phyloP scores from a whole-genome alignment of 1,140 invertebrate genomes.

The Magallana gigas region DNA sequence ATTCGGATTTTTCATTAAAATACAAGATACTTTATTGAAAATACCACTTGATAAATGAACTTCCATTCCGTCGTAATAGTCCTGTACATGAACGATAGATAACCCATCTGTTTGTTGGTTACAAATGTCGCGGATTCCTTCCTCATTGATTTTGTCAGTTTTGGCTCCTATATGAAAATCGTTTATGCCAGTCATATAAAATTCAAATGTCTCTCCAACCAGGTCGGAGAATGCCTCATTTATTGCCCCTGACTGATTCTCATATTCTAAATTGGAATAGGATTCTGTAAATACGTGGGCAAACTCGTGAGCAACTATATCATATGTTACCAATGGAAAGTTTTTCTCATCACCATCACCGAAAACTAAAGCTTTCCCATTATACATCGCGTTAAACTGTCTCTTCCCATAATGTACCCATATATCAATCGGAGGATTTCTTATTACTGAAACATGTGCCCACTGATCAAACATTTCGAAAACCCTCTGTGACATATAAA shows the following conservation, averaged over 20 bases:
- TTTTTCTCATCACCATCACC: slow-evolving; percentile 59
- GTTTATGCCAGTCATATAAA: slow-evolving; percentile 37
- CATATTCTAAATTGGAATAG: slow-evolving; percentile 60
- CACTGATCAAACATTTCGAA: slow-evolving; percentile 62
- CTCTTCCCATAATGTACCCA: slow-evolving; percentile 64
- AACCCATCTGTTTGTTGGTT: slow-evolving; percentile 30
- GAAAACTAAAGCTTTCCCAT: slow-evolving; percentile 41
- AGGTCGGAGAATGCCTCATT: slow-evolving; percentile 69
- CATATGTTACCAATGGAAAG: slow-evolving; percentile 58
- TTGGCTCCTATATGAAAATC: slow-evolving; percentile 42
- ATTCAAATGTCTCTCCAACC: slow-evolving; percentile 62
- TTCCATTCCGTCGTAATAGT: slow-evolving; percentile 55
- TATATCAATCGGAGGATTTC: slow-evolving; percentile 46
- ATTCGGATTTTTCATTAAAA: slow-evolving; percentile 40
- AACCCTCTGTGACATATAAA: slow-evolving; percentile 54
- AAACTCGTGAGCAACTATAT: slow-evolving; percentile 65
- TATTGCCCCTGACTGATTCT: slow-evolving; percentile 62
- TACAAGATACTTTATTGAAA: slow-evolving; percentile 60
- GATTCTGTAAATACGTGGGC: slow-evolving; percentile 64
- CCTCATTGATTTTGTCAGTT: background rate
- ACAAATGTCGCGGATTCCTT: slow-evolving; percentile 37
- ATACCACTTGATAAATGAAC: slow-evolving; percentile 63
- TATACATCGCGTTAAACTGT: slow-evolving; percentile 52
- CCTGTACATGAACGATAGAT: slow-evolving; percentile 58
- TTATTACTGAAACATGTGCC: slow-evolving; percentile 42